A percentile compares a stretch with the other conserved stretches of the same genome.
These are phyloP conservation scores for Nasonia vitripennis DNA, from an alignment of 1,140 invertebrate species.

Conservation along the genomic window DNA sequence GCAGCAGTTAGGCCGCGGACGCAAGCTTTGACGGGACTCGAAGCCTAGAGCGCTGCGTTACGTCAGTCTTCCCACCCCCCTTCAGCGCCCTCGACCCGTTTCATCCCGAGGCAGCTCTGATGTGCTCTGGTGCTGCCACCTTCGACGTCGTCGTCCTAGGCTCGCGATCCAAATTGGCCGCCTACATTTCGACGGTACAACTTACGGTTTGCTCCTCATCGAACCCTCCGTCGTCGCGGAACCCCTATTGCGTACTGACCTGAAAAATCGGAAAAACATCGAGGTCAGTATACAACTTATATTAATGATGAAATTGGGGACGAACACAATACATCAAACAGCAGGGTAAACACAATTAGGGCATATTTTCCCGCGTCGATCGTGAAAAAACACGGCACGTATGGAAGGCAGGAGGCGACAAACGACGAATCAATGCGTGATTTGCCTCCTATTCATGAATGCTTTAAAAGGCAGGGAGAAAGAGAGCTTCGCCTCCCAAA, in stretches of 20 bases:
- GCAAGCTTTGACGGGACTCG: constrained; percentile 8
- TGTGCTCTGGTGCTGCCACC: not conserved
- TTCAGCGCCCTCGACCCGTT: not conserved
- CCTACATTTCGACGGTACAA: not conserved
- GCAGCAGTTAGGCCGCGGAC: no score
- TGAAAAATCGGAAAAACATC: constrained; percentile 30
- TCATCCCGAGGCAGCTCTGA: no score
- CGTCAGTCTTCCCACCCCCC: not conserved
- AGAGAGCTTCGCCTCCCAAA: not conserved
- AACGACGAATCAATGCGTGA: not conserved
- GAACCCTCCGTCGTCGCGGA: no score
- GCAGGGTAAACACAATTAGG: not conserved
- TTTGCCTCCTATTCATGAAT: constrained; percentile 20
- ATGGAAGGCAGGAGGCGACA: not conserved
- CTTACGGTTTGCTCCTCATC: not conserved
- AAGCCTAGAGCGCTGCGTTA: not conserved
- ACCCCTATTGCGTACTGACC: constrained; percentile 9
- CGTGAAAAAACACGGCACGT: not conserved
- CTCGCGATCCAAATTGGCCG: no score
- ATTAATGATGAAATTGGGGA: not conserved
- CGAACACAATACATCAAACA: constrained; percentile 6
- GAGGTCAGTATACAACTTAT: not conserved
- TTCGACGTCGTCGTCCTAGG: no score
- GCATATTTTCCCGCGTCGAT: not conserved
- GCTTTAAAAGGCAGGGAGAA: not conserved